Base-by-base conservation (phyloP, 2,888 invertebrate species). In the Carabus problematicus region DNA sequence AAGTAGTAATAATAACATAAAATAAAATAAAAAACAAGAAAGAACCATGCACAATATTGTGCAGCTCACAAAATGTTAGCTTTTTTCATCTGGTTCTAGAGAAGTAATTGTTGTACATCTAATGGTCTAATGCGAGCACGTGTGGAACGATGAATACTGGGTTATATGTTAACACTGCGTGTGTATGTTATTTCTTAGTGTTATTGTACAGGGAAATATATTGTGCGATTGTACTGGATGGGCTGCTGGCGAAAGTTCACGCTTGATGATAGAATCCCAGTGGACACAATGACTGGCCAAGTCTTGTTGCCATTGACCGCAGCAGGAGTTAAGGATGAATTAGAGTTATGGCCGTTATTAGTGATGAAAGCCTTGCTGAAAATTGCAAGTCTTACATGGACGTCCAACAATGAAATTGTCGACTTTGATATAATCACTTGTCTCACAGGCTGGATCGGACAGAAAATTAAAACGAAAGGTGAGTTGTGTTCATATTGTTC, bases 321-420 rank as follows among this genome's bases (percentile, higher is more conserved):
- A 0, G 77, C 75, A 2, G 42, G 55, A 6, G 70, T 72, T 16
- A 73, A 71, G 8, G 75, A 75, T 8, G 71, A 73, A 42, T 72
- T 79, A 16, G 81, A 84, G 71, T 70, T 85, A 6, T 85, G 85
- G 85, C 83, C 84, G 0, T 79, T 83, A 72, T 70, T 85, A 19
- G 76, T 85, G 16, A 77, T 79, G 3, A 85, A 85, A 75, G 85
- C 82, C 1, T 71, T 85, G 8, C 71, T 85, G 41, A 83, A 84
- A 74, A 68, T 85, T 11, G 82, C 81, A 0, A 77, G 79, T 11
- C 70, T 83, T 52, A 80, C 82, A 2, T 82, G 81, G 80, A 78
- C 76, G 3, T 63, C 71, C 4, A 63, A 72, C 1, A 73, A 74
- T 9, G 83, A 84, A 64, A 71, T 82, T 7, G 72, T 79, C 0